These are phyloP conservation scores for Eciton burchellii DNA, from an alignment of 1,140 invertebrate genomes.

Conservation along the genomic window DNA sequence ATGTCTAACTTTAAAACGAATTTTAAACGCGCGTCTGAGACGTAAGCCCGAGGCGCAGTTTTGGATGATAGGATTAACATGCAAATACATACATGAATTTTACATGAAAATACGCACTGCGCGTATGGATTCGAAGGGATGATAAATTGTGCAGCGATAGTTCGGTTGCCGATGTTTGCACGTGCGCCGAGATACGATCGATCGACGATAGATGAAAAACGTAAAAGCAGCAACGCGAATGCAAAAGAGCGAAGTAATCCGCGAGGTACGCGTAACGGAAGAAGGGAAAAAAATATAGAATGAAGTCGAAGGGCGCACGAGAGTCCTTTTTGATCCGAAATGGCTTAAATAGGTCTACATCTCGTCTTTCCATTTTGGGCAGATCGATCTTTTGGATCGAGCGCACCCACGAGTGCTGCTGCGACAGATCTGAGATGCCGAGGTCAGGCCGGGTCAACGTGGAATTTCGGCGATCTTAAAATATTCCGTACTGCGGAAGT, in stretches of 20 bases:
- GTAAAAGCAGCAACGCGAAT: not conserved
- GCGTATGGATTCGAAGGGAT: not conserved
- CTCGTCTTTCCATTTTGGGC: not conserved
- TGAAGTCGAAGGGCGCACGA: not conserved
- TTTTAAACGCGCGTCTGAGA: not conserved
- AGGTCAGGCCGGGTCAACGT: not conserved
- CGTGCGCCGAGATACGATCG: not conserved
- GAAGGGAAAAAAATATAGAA: not conserved
- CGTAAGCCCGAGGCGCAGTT: not conserved
- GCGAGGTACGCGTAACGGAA: no score
- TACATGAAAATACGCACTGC: not conserved
- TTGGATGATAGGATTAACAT: not conserved
- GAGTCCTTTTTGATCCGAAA: not conserved
- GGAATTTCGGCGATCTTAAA: not conserved
- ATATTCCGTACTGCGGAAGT: conserved; percentile 1
- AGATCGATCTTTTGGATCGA: not conserved
- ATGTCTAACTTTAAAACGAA: not conserved
- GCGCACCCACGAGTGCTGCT: not conserved
- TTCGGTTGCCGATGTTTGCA: not conserved
- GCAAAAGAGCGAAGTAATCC: no score
- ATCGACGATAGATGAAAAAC: not conserved
- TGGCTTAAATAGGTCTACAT: no score
- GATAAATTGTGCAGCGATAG: conserved; percentile 3
- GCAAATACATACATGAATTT: not conserved
- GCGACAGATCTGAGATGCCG: not conserved